Evolutionary conservation across 2,113 vertebrate genomes (phyloP), one percentile per base, ranked within the genome.

Genomic region (Caranx ignobilis): DNA sequence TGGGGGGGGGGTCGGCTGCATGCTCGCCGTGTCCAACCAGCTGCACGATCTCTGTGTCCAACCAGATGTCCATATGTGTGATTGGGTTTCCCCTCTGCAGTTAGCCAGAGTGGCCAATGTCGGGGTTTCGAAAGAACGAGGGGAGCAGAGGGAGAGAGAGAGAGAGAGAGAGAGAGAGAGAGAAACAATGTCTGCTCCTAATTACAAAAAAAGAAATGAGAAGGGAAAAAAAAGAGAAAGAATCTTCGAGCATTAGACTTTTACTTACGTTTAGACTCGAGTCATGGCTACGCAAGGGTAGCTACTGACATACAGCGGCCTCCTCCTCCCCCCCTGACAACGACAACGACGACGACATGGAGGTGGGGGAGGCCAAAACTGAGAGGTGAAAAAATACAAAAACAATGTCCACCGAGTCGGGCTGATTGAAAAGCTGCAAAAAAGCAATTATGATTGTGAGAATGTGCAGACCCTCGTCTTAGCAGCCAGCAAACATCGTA

Each of bases 381-480:
- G 57, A 71, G 34, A 73, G 55, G 79, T 77, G 32, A 64, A 79
- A 83, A 89, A 93, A 80, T 62, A 82, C 19, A 65, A 78, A 91
- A 86, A 92, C 82, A 89, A 69, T 80, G 84, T 86, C 75, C 59
- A 80, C 54, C 39, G 32, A 85, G 88, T 70, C 67, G 7, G 56
- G 47, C 69, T 94, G 93, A 95, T 93, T 93, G 93, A 95, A 94
- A 95, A 94, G 92, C 92, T 94, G 93, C 89, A 91, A 94, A 94
- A 94, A 95, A 93, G 92, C 92, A 93, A 91, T 95, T 95, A 91
- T 92, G 88, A 89, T 89, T 86, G 88, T 93, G 93, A 94, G 94
- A 95, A 93, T 91, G 91, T 92, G 90, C 92, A 94, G 93, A 90
- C 88, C 91, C 77, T 93, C 77, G 69, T 91, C 89, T 92, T 90